Base-by-base conservation (phyloP, 2,797 vertebrate species). In the Antrozous pallidus region DNA sequence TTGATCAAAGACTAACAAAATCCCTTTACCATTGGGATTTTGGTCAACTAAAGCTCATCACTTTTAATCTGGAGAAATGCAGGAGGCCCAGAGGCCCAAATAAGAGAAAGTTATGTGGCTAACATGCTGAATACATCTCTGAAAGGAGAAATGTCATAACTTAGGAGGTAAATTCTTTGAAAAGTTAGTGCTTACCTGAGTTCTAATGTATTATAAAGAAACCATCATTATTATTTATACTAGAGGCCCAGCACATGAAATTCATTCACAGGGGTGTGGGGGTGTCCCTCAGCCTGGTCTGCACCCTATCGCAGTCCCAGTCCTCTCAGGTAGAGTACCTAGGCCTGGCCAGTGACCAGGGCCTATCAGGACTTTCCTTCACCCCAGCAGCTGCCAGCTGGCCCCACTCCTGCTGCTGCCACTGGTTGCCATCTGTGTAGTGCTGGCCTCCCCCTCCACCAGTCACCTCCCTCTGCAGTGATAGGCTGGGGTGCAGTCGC, bases 1-100 rank as follows among this genome's bases (percentile, higher is more conserved):
- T 96, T 92, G 91, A 92, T 88, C 85, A 79, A 12, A 96, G 40
- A 10, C 80, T 95, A 93, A 96, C 8, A 85, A 97, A 97, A 96
- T 95, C 36, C 93, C 61, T 65, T 94, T 78, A 58, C 97, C 70
- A 3, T 9, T 87, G 95, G 87, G 95, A 92, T 88, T 97, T 92
- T 79, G 49, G 45, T 82, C 88, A 95, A 96, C 73, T 94, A 45
- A 97, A 36, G 42, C 45, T 96, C 33, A 87, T 96, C 49, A 96
- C 0, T 92, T 94, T 70, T 95, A 96, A 96, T 96, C 87, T 82
- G 58, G 71, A 73, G 54, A 81, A 58, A 92, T 63, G 56, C 47
- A 95, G 82, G 58, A 74, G 0, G 0, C 95, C 95, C 95, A 69
- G 58, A 82, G 84, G 79, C 82, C 28, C 40, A 93, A 90, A 86